Evolutionary conservation across 2,888 invertebrate genomes (phyloP).

Genomic region (Caenorhabditis auriculariae): DNA sequence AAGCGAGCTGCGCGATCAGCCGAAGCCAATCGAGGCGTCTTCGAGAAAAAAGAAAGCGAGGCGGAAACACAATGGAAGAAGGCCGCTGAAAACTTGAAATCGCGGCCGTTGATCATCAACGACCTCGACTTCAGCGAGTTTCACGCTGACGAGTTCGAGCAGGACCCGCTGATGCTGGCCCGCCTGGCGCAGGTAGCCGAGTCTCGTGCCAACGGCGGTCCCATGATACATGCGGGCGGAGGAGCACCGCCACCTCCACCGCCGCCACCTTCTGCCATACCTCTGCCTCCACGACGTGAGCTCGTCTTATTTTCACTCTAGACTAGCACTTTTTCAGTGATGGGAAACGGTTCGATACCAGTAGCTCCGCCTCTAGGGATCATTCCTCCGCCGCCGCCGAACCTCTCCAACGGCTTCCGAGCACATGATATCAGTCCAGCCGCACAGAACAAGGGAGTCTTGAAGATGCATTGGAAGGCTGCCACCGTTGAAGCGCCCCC

Average conservation of each 20-base stretch:
- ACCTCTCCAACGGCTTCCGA: no score
- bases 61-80: slow-evolving; percentile 93
- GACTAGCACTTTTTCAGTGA: slow-evolving; percentile 22
- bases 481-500: slow-evolving; percentile 63
- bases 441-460: slow-evolving; percentile 66
- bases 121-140: slow-evolving; percentile 96
- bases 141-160: slow-evolving; percentile 80
- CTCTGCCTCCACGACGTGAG: slow-evolving; percentile 47
- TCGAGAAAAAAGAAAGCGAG: slow-evolving; percentile 47
- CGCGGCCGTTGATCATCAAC: slow-evolving; percentile 76
- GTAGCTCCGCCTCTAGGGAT: slow-evolving; percentile 61
- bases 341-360: slow-evolving; percentile 66
- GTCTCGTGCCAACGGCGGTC: slow-evolving; percentile 18
- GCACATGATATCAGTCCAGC: slow-evolving; percentile 19
- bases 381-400: slow-evolving; percentile 51
- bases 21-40: slow-evolving; percentile 30
- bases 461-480: slow-evolving; percentile 97
- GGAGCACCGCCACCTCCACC: slow-evolving; percentile 50
- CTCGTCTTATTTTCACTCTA: not conserved
- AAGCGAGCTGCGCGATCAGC: slow-evolving; percentile 54
- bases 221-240: slow-evolving; percentile 4
- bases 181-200: slow-evolving; percentile 25
- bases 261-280: slow-evolving; percentile 38
- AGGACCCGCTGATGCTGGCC: slow-evolving; percentile 47
- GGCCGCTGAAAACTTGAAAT: slow-evolving; percentile 61